Base-by-base conservation (phyloP, 1,140 invertebrate species). In the Ptiloglossa arizonensis region DNA sequence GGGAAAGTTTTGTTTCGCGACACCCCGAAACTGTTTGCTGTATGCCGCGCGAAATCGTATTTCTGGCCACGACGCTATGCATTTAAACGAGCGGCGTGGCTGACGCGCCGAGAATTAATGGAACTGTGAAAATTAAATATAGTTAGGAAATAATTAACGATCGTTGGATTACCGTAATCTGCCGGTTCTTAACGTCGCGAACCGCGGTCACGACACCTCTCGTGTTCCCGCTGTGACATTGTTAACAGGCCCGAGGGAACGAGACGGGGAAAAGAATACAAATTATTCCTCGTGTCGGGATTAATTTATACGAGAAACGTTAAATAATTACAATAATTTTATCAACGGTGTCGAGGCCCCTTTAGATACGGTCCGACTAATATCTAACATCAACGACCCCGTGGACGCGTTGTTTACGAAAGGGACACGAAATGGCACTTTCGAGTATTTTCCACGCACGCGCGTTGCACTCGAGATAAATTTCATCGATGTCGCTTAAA, bases 131-230 rank as follows among this genome's bases (percentile, higher is more conserved):
- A 35, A 60, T 22, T n/a, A 60, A 38, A 38, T 38, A 38, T 38
- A 60, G 19, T 22, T n/a, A 32, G 19, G 57, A 59, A 59, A 38
- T 60, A 60, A 60, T 60, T 60, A 60, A 60, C 57, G 32, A 60
- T 38, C 56, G 3, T 1, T 2, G 57, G 35, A 38, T 35, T 38
- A 22, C 32, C 19, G 57, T 60, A n/a, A 60, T 60, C n/a, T n/a
- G 19, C 1, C 19, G 19, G 17, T 52, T 35, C 56, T 32, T 59
- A 35, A 41, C 56, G 29, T n/a, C n/a, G 46, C 17, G 17, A n/a
- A n/a, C 17, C 6, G 2, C 19, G 29, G 15, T 35, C 50, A 35
- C 29, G 29, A 32, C 29, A 32, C 29, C 32, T 59, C 6, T 32
- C 17, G 56, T n/a, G 56, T 17, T 19, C 29, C 5, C 29, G 1